Conservation (phyloP, 1,140 invertebrate genomes). For the Goniozus legneri region DNA sequence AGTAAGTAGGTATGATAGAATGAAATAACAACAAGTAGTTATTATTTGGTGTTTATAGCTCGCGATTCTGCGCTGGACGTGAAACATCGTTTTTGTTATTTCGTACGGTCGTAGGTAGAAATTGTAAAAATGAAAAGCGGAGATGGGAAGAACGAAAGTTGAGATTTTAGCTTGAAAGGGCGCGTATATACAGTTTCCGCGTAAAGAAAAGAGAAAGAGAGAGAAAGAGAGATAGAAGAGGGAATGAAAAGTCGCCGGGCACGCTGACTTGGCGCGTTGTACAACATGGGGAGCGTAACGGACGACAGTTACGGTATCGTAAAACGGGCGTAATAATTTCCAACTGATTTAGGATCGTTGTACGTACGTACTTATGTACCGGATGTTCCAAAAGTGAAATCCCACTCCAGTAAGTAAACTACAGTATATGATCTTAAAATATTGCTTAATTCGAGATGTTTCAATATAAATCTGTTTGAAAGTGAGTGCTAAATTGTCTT, state of each 20-base stretch:
- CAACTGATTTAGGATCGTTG: slow-evolving; percentile 17
- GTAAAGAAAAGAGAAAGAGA: neutral
- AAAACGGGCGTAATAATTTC: slow-evolving; percentile 22
- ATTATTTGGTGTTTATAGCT: too few relatives aligned
- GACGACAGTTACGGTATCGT: slow-evolving; percentile 12
- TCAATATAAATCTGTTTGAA: neutral
- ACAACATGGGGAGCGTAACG: slow-evolving; percentile 5
- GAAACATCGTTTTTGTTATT: slow-evolving; percentile 3
- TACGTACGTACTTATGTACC: neutral
- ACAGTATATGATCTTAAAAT: neutral
- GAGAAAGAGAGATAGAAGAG: neutral
- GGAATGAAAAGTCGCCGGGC: slow-evolving; percentile 14
- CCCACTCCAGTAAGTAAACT: slow-evolving; percentile 3
- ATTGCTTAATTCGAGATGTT: neutral
- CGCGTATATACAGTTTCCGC: neutral
- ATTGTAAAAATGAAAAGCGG: too few relatives aligned
- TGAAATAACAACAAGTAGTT: neutral
- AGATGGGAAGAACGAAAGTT: too few relatives aligned
- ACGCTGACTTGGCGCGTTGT: neutral
- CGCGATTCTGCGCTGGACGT: neutral
- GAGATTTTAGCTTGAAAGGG: too few relatives aligned
- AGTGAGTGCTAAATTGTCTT: slow-evolving; percentile 9
- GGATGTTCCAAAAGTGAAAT: slow-evolving; percentile 7
- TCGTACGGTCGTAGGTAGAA: slow-evolving; percentile 4
- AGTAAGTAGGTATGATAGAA: neutral